Evolutionary conservation across 2,888 invertebrate genomes (phyloP).

Genomic region (Serrognathus titanus): DNA sequence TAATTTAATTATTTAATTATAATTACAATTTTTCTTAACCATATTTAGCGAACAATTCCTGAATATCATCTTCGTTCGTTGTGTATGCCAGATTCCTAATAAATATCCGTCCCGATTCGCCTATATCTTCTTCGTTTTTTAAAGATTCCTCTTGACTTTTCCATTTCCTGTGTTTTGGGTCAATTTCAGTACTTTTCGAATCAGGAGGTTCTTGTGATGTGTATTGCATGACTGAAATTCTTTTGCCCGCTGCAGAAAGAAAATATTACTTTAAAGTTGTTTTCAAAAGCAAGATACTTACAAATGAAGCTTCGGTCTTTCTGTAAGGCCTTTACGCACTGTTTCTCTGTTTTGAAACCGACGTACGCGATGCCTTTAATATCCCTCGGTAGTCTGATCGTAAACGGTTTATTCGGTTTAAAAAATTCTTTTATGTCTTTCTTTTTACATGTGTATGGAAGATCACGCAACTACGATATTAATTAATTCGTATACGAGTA

Average conservation of each 20-base stretch:
- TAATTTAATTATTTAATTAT: background rate
- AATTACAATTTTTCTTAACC: conserved; percentile 52
- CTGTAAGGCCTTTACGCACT: conserved; percentile 72
- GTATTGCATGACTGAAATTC: conserved; percentile 56
- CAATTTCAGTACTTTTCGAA: conserved; percentile 25
- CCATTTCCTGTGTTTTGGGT: conserved; percentile 54
- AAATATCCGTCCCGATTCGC: conserved; percentile 90
- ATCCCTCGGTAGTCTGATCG: conserved; percentile 74
- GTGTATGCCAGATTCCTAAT: conserved; percentile 87
- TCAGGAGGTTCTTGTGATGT: conserved; percentile 31
- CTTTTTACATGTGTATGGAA: conserved; percentile 77
- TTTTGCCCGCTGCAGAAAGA: conserved; percentile 54
- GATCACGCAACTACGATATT: conserved; percentile 58
- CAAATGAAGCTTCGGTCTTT: conserved; percentile 86
- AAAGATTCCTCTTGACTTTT: conserved; percentile 60
- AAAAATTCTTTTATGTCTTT: conserved; percentile 84
- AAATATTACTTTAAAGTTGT: background rate
- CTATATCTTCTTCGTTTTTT: conserved; percentile 73
- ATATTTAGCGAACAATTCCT: conserved; percentile 76
- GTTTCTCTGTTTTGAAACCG: conserved; percentile 82
- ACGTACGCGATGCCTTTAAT: conserved; percentile 84
- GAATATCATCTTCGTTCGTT: conserved; percentile 81
- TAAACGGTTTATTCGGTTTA: conserved; percentile 71
- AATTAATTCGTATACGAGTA: background rate
- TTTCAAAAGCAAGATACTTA: conserved; percentile 43